Base-by-base conservation (phyloP, 2,113 vertebrate species). In the Xyliphius kryptos region DNA sequence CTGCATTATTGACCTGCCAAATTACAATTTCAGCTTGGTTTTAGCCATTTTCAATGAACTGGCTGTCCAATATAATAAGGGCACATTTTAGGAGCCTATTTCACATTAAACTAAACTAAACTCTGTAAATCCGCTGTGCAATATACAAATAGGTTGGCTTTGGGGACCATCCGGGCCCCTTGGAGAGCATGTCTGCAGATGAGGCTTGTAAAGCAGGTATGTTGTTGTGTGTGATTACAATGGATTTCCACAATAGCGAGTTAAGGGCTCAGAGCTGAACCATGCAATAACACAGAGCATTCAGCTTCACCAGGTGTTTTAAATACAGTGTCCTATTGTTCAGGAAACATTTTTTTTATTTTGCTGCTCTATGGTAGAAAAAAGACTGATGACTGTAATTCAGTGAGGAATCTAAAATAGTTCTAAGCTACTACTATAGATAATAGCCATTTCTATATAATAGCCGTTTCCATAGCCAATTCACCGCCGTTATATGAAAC, bases 61-160 rank as follows among this genome's bases (percentile, higher is more conserved):
- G 46, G 36, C 41, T 64, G 62, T 64, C 52, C 62, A 64, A 55
- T 64, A 64, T 26, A 40, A 17, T 56, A 19, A 21, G 16, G 4
- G 16, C 14, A 64, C 62, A 40, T 47, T 43, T 47, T 54, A 63
- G 38, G 15, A 63, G 50, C 50, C 44, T 54, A 63, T 63, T 64
- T 56, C 43, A 56, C 52, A 15, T 47, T 38, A 63, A 63, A 63
- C 46, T 40, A 47, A 26, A 55, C 61, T 44, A 46, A 63, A 55
- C n/a, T n/a, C n/a, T 63, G 51, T 20, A 46, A 15, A 8, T 36
- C 43, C 26, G 15, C 41, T 20, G 16, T 55, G 52, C 41, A 64
- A 64, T 56, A 26, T 47, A 15, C 52, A 21, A n/a, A n/a, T 41
- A 1, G 43, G 16, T 51, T 15, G 6, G 15, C 21, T 37, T 22